Percentiles rank a stretch among this genome's conserved stretches.
These are phyloP conservation scores for Cyprinus carpio DNA, from an alignment of 2,113 vertebrate species.

Conservation along the genomic window DNA sequence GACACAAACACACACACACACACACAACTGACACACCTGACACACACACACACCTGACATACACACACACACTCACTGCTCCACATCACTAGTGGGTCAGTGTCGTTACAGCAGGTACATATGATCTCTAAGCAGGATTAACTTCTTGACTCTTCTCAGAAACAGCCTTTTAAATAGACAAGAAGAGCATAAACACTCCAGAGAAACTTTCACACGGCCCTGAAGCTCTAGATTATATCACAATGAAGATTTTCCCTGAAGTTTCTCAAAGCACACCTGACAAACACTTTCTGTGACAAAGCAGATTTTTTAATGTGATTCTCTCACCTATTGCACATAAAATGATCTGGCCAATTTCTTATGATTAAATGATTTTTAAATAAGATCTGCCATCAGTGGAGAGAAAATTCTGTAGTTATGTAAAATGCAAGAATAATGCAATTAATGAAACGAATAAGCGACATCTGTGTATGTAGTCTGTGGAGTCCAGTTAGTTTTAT, in stretches of 20 bases:
- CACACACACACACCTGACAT: too few relatives aligned
- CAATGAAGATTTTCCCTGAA: background rate
- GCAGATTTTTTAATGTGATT: background rate
- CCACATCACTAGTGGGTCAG: background rate
- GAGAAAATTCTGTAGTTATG: background rate
- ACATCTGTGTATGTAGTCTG: background rate
- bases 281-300: background rate
- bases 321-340: background rate
- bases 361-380: background rate
- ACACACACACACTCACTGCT: background rate
- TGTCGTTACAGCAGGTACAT: background rate
- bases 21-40: too few relatives aligned
- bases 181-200: background rate
- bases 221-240: background rate
- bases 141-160: slow-evolving; percentile 28
- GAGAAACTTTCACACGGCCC: background rate
- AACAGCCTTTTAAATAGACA: background rate
- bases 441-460: background rate
- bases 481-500: background rate
- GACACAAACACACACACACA: too few relatives aligned
- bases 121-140: background rate
- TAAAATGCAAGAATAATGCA: background rate
- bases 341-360: background rate
- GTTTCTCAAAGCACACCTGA: background rate
- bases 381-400: too few relatives aligned